phyloP scores from a whole-genome alignment of 1,140 invertebrate species.

The Dreissena polymorpha region DNA sequence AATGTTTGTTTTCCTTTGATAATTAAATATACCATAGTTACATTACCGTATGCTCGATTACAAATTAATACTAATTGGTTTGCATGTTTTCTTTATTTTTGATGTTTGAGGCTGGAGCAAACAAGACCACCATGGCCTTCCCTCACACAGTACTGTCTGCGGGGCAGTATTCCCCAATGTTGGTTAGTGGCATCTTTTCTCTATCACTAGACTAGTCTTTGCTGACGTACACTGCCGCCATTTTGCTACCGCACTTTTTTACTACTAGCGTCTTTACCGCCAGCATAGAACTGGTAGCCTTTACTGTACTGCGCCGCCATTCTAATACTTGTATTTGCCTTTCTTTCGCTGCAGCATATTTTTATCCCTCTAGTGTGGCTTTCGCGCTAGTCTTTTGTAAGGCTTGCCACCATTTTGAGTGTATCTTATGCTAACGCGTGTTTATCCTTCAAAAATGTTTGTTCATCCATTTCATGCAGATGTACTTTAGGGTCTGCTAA shows the following conservation, averaged over 20 bases:
- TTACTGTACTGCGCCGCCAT: no score
- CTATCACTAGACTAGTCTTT: slow-evolving; percentile 13
- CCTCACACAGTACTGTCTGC: slow-evolving; percentile 84
- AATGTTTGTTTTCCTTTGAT: no score
- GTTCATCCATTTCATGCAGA: no score
- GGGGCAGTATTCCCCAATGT: slow-evolving; percentile 68
- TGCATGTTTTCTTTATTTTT: slow-evolving; percentile 75
- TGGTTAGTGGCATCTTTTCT: slow-evolving; percentile 74
- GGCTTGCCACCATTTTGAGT: no score
- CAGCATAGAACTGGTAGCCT: background rate
- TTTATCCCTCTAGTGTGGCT: no score
- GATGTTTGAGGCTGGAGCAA: slow-evolving; percentile 69
- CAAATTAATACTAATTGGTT: slow-evolving; percentile 70
- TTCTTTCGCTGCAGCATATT: no score
- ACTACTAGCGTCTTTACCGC: background rate
- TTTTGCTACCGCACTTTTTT: slow-evolving; percentile 21
- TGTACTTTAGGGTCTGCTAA: no score
- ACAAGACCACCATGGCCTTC: slow-evolving; percentile 80
- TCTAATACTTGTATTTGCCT: no score
- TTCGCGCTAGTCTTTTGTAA: no score
- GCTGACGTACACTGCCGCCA: slow-evolving; percentile 1
- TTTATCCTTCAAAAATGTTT: no score
- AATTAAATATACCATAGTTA: background rate
- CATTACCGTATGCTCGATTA: background rate
- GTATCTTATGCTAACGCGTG: no score